Conservation (phyloP, 2,113 vertebrate species). For the Nothobranchius furzeri region DNA sequence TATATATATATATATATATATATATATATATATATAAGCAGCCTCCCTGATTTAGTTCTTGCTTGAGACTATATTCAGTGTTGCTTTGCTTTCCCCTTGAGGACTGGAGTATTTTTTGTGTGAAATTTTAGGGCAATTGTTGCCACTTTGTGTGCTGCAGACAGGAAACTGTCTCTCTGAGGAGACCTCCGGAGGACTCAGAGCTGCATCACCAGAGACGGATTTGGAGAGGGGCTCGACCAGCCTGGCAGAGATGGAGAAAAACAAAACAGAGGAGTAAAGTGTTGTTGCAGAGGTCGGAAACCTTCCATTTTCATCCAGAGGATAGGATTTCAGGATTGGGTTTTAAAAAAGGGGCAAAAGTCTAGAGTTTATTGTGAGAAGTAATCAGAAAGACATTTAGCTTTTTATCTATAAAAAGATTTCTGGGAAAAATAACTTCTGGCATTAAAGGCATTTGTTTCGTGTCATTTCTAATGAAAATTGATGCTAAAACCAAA, state of each 20-base stretch:
- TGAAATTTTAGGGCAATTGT: conserved; percentile 17
- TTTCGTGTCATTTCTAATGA: too few species aligned
- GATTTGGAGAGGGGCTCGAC: conserved; percentile 68
- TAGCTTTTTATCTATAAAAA: too few species aligned
- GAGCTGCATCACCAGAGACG: conserved; percentile 73
- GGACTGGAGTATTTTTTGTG: conserved; percentile 1
- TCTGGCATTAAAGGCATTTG: too few species aligned
- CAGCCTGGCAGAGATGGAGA: conserved; percentile 61
- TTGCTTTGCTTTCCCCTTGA: too few species aligned
- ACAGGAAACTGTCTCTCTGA: conserved; percentile 27
- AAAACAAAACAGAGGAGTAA: conserved; percentile 8
- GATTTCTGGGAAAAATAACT: too few species aligned
- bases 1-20: too few species aligned
- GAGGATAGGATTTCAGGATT: not conserved
- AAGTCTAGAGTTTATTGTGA: not conserved
- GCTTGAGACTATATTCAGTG: conserved; percentile 19
- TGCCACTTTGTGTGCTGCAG: conserved; percentile 26
- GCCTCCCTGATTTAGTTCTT: conserved; percentile 7
- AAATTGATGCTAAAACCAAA: too few species aligned
- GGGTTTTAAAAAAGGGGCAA: not conserved
- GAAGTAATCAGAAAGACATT: not conserved
- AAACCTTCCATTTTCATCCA: conserved; percentile 6
- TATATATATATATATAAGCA: too few species aligned
- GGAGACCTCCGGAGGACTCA: conserved; percentile 50
- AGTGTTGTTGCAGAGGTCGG: conserved; percentile 3